Evolutionary conservation across 2,797 vertebrate genomes (phyloP).

Genomic region (Parauchenoglanis punctatus): DNA sequence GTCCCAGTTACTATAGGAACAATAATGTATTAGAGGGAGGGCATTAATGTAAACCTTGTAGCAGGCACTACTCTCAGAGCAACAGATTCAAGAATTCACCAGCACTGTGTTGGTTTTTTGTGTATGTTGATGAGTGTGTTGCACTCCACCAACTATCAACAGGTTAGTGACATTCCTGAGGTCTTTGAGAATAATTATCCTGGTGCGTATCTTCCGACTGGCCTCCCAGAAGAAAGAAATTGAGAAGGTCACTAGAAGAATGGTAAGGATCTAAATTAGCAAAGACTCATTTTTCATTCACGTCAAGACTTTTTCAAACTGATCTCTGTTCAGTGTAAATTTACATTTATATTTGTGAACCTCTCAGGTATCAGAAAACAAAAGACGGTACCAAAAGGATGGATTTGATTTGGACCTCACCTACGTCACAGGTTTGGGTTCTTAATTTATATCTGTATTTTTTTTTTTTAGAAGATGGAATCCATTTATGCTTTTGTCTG

Average conservation of each 20-base stretch:
- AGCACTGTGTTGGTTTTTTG: too few species aligned
- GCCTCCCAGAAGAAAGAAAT: conserved; percentile 86
- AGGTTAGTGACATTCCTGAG: conserved; percentile 82
- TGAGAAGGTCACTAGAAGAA: conserved; percentile 86
- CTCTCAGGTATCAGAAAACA: conserved; percentile 91
- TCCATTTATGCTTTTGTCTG: neutral
- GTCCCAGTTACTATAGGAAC: neutral
- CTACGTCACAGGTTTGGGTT: conserved; percentile 86
- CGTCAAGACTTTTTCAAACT: neutral
- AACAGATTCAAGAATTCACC: neutral
- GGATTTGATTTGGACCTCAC: conserved; percentile 97
- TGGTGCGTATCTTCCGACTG: conserved; percentile 87
- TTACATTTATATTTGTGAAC: conserved; percentile 3
- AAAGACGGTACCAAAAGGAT: conserved; percentile 89
- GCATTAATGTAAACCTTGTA: neutral
- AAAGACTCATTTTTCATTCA: neutral
- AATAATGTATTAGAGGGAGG: neutral
- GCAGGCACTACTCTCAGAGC: neutral
- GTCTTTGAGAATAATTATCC: conserved; percentile 84
- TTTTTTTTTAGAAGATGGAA: neutral
- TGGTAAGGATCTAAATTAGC: conserved; percentile 77
- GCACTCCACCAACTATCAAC: conserved; percentile 17
- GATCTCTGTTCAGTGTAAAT: neutral
- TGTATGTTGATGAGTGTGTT: neutral
- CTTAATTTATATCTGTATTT: conserved; percentile 18